Evolutionary conservation across 2,113 vertebrate genomes (phyloP), one percentile per base, ranked within the genome.

Genomic region (Pollimyrus isidori): DNA sequence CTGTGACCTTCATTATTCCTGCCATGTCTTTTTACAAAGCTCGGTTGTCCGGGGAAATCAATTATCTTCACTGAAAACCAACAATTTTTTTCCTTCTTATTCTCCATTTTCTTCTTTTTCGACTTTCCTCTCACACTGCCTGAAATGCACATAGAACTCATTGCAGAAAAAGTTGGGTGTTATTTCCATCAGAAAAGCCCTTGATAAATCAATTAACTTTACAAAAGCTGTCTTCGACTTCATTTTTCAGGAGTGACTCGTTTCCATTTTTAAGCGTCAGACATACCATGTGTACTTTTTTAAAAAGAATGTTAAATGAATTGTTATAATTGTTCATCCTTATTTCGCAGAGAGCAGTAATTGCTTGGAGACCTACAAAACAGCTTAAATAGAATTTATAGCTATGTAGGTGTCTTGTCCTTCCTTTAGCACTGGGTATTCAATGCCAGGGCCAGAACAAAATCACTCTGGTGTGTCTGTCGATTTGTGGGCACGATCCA

Each of bases 1-100:
- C 49, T 87, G 53, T 89, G 26, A 89, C 56, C 89, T 89, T 87
- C 62, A 85, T 89, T 89, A 62, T 58, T 56, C 52, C 88, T 13
- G 53, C 76, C 53, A 87, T 89, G 30, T 87, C 65, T 76, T 45
- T 52, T 62, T 45, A 89, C 85, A 89, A 80, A 87, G 85, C 89
- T 87, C 21, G 9, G 30, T 52, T 89, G 89, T 80, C 89, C 87
- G 76, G 42, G 58, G 49, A 52, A 76, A 89, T 89, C 89, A 87
- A 56, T 52, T 53, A 87, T 87, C 86, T 65, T 80, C 62, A 53
- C 46, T 17, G 58, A 89, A 87, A 87, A 85, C 26, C 49, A 42
- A 89, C 85, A 45, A 80, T 87, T n/a, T 87, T 35, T 83, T 23
- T 58, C 50, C 15, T 21, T 62, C 52, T 3, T 56, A 35, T 49